Evolutionary conservation across 2,113 vertebrate genomes (phyloP), one percentile per base, ranked within the genome.

Genomic region (Myodes glareolus): DNA sequence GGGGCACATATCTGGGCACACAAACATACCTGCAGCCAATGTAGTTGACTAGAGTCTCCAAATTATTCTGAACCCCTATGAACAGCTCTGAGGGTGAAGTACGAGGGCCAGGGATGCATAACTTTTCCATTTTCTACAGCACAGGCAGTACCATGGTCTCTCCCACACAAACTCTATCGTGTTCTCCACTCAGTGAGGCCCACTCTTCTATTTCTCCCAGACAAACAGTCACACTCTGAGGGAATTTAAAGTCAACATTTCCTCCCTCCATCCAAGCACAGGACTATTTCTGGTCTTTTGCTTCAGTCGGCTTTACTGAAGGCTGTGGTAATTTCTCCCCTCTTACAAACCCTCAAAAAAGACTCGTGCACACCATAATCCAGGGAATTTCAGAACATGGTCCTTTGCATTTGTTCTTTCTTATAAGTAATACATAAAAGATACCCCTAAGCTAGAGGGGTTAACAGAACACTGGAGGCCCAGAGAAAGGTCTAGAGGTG

Each of bases 231-330:
- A 78, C 3, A 78, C 3, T 50, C 36, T 1, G 2, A 88, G 27
- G 81, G 84, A 90, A 55, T 68, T 72, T 39, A 55, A 84, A 92
- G 94, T 55, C 45, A 39, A 0, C 0, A 19, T 81, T 67, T 73
- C 58, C 58, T 85, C 11, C 55, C 14, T 88, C n/a, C 68, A 36
- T 80, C 63, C 39, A 3, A 82, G 42, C 72, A 88, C 70, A 70
- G 88, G 25, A 81, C 61, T 95, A 36, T 63, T 93, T 76, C 70
- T 94, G 39, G 76, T 95, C 55, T 85, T 93, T 78, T 77, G 55
- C 87, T 87, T 94, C 81, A 89, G 82, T 72, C 27, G 31, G 88
- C 68, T 96, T 77, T 86, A 42, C 45, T 80, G 92, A 92, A 89
- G 33, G 36, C n/a, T 68, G 50, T 45, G 50, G 11, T 29, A 58